Base-by-base conservation (phyloP, 2,797 vertebrate species). In the Ara ararauna region DNA sequence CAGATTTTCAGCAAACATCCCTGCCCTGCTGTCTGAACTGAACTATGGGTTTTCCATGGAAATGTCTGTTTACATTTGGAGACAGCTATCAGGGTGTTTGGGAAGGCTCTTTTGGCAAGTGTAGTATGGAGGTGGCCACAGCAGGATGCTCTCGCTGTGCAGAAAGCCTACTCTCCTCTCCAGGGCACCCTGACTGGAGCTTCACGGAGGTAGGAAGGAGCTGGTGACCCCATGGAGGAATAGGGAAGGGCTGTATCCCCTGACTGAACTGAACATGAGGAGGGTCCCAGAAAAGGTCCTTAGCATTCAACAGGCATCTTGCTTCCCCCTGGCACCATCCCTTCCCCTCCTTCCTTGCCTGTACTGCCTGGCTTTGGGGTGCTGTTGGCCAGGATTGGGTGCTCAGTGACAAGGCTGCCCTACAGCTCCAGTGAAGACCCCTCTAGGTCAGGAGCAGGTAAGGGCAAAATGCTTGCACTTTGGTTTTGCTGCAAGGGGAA, bases 221-320 rank as follows among this genome's bases (percentile, higher is more conserved):
- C 38, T 1, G 1, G 16, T 4, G 36, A 71, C 22, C 38, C 66
- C 32, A 7, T 0, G 0, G 83, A 10, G 70, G 45, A 62, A 36
- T 9, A 30, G 36, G 6, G 26, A 65, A 24, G 50, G 21, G 68
- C 81, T 53, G 24, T 6, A 32, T 30, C 50, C 40, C 22, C 42
- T 42, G 58, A 6, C 44, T 67, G 5, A 56, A 22, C 5, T 13
- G 24, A 36, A 60, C 23, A 36, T 32, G 48, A 86, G 48, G 15
- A 50, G 7, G 11, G 9, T 84, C 26, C 34, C 40, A 36, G 47
- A 17, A 66, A 60, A 75, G 7, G 34, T 36, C 45, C 61, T 58
- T 81, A 47, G 64, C 27, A 30, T 44, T 48, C 29, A 48, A 34
- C 62, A 47, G 50, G 27, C 22, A 18, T 7, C 58, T 36, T 3